Evolutionary conservation across 23 tunicate species (phyloP), one percentile per base, ranked within the genome.

Genomic region (Ciona savignyi): DNA sequence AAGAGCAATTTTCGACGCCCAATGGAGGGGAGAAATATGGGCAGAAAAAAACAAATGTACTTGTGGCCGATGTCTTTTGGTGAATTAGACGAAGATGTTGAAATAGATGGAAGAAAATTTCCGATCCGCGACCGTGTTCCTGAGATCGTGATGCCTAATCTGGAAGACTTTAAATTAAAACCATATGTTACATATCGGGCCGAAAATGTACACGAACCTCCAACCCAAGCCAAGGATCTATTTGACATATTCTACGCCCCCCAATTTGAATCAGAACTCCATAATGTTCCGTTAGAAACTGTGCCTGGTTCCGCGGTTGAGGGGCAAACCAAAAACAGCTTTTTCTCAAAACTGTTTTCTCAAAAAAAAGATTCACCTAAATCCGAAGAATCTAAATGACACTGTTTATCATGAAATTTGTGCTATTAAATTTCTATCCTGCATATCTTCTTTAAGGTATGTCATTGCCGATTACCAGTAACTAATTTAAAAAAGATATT

Each of bases 201-300:
- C 4, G 97, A 83, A 35, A 60, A 83, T 4, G 66, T 32, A n/a
- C 48, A 70, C 70, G 85, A 90, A 33, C 89, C 85, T 0, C 82
- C 89, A 0, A 66, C 83, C 32, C 78, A 83, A 65, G 65, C 89
- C 24, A 90, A 74, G 33, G 89, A 90, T 31, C 74, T 83, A n/a
- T 90, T 90, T 70, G 84, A 90, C 30, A 67, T 72, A 33, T 90
- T 90, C 63, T 90, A 90, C 51, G 89, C 89, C 15, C 97, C 97
- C 0, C 42, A 67, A 20, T 48, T 90, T 29, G 79, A 90, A 71
- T 89, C 97, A 0, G 85, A 90, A 25, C 56, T 68, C 9, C 33
- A 51, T 1, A 87, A 71, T 30, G 72, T 77, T 1, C 75, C 80
- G 11, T 42, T 90, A 35, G 97, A 90, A 79, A 76, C 70, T 33